phyloP scores from a whole-genome alignment of 2,113 vertebrate species.

The Microcebus griseorufus region DNA sequence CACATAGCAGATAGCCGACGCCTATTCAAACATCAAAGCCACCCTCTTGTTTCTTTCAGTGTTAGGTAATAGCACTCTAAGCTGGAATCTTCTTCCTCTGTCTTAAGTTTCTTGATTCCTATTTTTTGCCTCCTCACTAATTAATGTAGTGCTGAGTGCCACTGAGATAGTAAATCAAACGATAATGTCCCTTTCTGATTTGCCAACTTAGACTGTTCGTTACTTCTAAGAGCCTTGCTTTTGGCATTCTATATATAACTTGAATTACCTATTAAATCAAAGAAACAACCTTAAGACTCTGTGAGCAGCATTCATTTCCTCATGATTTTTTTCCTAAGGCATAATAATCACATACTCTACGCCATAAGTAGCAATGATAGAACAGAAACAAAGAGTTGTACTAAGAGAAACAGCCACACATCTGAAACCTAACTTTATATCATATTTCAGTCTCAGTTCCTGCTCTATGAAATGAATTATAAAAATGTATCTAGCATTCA shows the following conservation, averaged over 20 bases:
- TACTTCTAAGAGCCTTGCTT: background rate
- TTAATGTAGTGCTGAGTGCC: background rate
- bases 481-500: background rate
- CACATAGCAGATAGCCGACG: background rate
- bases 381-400: background rate
- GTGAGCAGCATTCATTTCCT: background rate
- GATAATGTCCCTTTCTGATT: background rate
- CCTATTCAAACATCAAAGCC: background rate
- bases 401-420: background rate
- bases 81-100: background rate
- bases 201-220: background rate
- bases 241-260: background rate
- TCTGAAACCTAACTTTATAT: background rate
- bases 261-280: constrained; percentile 28
- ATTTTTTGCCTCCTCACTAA: background rate
- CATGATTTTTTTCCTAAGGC: background rate
- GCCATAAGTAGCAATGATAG: background rate
- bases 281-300: background rate
- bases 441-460: background rate
- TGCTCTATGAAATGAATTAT: background rate
- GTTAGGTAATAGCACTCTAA: background rate
- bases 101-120: background rate
- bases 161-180: constrained; percentile 5
- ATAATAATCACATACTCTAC: background rate
- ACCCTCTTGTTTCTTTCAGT: background rate